Evolutionary conservation across 2,113 vertebrate species (phyloP).

Genomic region (Salminus brasiliensis): DNA sequence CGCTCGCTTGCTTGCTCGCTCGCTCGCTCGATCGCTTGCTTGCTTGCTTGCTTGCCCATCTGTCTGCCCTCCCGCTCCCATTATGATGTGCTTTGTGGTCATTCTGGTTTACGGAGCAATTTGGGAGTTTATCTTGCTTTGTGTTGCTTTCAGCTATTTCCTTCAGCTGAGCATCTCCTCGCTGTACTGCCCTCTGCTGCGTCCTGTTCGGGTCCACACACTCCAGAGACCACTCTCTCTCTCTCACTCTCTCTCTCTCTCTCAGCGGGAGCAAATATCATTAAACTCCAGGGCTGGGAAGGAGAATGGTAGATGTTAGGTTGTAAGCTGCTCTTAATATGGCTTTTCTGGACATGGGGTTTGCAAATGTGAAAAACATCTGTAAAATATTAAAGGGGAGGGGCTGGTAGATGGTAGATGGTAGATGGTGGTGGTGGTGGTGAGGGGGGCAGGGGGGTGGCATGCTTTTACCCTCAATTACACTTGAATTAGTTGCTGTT

Average conservation of each 20-base stretch:
- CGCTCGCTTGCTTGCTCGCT: too few relatives aligned
- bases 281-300: slow-evolving; percentile 18
- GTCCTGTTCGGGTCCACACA: slow-evolving; percentile 7
- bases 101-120: slow-evolving; percentile 43
- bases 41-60: too few relatives aligned
- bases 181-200: too few relatives aligned
- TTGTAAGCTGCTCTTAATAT: slow-evolving; percentile 43
- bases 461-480: slow-evolving; percentile 71
- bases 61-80: slow-evolving; percentile 16
- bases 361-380: slow-evolving; percentile 71
- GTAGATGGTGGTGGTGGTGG: not conserved
- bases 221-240: not conserved
- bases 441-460: not conserved
- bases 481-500: slow-evolving; percentile 70
- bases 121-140: slow-evolving; percentile 36
- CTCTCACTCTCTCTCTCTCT: too few relatives aligned
- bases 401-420: slow-evolving; percentile 46
- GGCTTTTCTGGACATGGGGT: slow-evolving; percentile 59
- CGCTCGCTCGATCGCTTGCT: too few relatives aligned
- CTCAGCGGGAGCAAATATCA: slow-evolving; percentile 16
- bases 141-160: slow-evolving; percentile 34
- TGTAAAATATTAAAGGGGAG: slow-evolving; percentile 71
- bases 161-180: too few relatives aligned
- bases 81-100: slow-evolving; percentile 32
- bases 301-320: slow-evolving; percentile 20